Conservation (phyloP, 2,797 vertebrate species). For the Tympanoctomys barrerae region DNA sequence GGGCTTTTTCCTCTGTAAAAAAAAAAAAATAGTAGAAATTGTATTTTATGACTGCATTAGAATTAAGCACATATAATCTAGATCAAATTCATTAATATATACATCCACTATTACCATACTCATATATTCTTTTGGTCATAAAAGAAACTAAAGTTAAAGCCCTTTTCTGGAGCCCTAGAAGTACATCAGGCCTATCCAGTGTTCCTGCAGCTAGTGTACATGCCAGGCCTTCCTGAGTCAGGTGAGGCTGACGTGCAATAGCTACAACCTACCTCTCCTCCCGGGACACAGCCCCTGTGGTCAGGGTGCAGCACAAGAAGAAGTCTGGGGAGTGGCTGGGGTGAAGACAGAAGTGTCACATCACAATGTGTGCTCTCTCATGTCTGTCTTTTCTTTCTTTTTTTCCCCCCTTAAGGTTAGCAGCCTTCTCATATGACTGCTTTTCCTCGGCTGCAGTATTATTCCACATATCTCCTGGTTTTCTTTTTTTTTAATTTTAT, state of each 20-base stretch:
- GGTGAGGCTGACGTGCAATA: neutral
- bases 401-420: no score
- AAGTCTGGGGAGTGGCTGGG: neutral
- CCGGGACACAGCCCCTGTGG: neutral
- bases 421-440: no score
- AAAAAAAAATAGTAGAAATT: constrained; percentile 4
- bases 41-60: neutral
- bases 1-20: neutral
- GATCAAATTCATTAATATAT: constrained; percentile 17
- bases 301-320: neutral
- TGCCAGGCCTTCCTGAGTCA: neutral
- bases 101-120: neutral
- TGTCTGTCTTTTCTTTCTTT: neutral
- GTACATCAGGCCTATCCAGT: neutral
- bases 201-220: neutral
- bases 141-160: constrained; percentile 32
- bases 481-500: no score
- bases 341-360: neutral
- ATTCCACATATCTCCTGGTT: no score
- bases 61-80: constrained; percentile 39
- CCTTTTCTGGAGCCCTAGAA: neutral
- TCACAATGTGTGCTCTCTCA: neutral
- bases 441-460: no score
- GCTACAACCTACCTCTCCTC: neutral
- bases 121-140: neutral